Percentiles rank a stretch among this genome's conserved stretches.
Conservation (phyloP, 2,888 invertebrate species). For the Allacma fusca region DNA sequence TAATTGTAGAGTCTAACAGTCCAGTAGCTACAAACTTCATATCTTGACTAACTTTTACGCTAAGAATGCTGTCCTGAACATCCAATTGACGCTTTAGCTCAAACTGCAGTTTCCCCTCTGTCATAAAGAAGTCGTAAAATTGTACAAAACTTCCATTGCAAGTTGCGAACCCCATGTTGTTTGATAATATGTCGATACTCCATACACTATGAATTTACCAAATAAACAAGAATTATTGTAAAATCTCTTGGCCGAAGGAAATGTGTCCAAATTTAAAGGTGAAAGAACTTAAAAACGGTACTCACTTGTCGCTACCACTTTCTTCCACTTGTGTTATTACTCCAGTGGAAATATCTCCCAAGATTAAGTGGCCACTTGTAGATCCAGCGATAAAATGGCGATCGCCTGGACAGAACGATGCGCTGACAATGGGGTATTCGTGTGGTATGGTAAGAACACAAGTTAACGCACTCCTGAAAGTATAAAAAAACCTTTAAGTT, state of each 20-base stretch:
- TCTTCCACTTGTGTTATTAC: slow-evolving; percentile 69
- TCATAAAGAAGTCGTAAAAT: slow-evolving; percentile 59
- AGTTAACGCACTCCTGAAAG: slow-evolving; percentile 65
- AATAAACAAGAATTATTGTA: neutral
- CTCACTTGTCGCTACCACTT: slow-evolving; percentile 59
- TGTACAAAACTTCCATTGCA: slow-evolving; percentile 55
- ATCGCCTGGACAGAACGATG: slow-evolving; percentile 83
- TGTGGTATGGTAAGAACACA: slow-evolving; percentile 75
- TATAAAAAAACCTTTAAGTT: slow-evolving; percentile 20
- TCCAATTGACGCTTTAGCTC: slow-evolving; percentile 68
- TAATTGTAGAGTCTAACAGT: slow-evolving; percentile 90
- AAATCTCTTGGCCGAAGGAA: no score
- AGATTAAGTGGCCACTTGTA: slow-evolving; percentile 81
- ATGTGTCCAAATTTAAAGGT: neutral
- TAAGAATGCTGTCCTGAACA: slow-evolving; percentile 85
- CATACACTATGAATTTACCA: slow-evolving; percentile 53
- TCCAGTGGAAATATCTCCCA: slow-evolving; percentile 85
- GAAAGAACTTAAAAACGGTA: neutral
- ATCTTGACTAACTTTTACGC: slow-evolving; percentile 84
- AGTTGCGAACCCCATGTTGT: slow-evolving; percentile 57
- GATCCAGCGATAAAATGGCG: slow-evolving; percentile 87
- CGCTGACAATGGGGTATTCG: slow-evolving; percentile 74
- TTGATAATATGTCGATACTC: slow-evolving; percentile 57
- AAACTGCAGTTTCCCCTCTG: slow-evolving; percentile 57
- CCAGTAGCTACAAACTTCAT: slow-evolving; percentile 88